These are phyloP conservation scores for Tragelaphus buxtoni DNA, from an alignment of 2,113 vertebrate species.

Conservation along the genomic window DNA sequence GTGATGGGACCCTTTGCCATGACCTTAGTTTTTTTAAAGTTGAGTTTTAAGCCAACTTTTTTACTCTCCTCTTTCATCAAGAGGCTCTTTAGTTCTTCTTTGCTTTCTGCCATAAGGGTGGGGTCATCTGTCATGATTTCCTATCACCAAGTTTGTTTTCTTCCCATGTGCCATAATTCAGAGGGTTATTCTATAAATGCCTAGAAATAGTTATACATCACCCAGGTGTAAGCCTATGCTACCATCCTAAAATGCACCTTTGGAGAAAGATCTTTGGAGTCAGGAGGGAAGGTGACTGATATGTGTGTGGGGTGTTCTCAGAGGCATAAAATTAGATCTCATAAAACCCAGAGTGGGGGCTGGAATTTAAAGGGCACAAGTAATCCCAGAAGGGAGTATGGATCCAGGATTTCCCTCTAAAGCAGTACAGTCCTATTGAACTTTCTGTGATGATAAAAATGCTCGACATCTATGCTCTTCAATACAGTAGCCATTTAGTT, in stretches of 20 bases:
- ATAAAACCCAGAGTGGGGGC: not conserved
- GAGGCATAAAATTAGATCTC: conserved; percentile 23
- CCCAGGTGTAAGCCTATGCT: not conserved
- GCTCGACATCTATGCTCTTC: not conserved
- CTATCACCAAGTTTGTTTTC: not conserved
- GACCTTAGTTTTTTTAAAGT: not conserved
- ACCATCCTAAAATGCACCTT: not conserved
- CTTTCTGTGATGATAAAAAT: not conserved
- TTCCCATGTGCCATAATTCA: not conserved
- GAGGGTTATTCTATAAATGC: not conserved
- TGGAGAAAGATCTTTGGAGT: not conserved
- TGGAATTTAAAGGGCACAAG: not conserved
- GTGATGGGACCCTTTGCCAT: not conserved
- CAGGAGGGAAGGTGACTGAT: not conserved
- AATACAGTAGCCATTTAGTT: not conserved
- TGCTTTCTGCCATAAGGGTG: not conserved
- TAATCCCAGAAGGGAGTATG: not conserved
- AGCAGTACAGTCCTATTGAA: not conserved
- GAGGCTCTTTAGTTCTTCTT: not conserved
- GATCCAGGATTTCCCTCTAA: not conserved
- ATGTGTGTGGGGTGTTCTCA: conserved; percentile 2
- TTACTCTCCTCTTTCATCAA: not conserved
- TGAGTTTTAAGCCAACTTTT: not conserved
- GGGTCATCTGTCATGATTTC: not conserved
- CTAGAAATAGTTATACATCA: not conserved